Percentiles rank a stretch among this genome's conserved stretches.
Conservation (phyloP, 2,113 vertebrate species). For the Rhinolophus ferrumequinum region DNA sequence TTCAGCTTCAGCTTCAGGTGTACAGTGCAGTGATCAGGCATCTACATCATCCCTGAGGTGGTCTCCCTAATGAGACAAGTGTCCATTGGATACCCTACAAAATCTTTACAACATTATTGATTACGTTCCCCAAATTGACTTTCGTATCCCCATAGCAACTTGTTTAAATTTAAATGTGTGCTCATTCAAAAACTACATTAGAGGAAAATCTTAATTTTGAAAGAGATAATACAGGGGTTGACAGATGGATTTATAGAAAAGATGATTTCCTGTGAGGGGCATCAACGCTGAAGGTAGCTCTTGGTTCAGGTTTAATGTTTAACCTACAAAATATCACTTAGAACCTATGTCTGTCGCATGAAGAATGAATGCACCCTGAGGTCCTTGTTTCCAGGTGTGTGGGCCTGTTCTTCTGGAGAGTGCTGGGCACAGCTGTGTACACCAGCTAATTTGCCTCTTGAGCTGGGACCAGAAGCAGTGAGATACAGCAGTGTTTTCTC, state of each 20-base stretch:
- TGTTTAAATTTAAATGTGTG: constrained; percentile 19
- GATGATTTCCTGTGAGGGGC: neutral
- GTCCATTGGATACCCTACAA: too few relatives aligned
- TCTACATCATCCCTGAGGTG: too few relatives aligned
- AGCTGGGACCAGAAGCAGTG: neutral
- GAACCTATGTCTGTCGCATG: neutral
- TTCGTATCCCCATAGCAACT: neutral
- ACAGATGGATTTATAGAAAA: constrained; percentile 32
- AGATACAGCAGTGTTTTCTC: neutral
- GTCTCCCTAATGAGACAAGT: too few relatives aligned
- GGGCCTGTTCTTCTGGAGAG: neutral
- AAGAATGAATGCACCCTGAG: neutral
- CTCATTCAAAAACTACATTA: constrained; percentile 44
- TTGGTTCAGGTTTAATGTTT: neutral
- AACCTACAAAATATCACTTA: neutral
- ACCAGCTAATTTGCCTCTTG: neutral
- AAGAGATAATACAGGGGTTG: constrained; percentile 1
- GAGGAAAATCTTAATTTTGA: constrained; percentile 37
- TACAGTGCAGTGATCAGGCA: too few relatives aligned
- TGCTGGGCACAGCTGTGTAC: neutral
- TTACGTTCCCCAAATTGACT: too few relatives aligned
- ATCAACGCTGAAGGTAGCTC: neutral
- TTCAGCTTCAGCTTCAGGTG: too few relatives aligned
- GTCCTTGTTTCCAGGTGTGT: neutral
- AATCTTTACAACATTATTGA: too few relatives aligned